Percentiles rank a stretch among this genome's conserved stretches.
phyloP scores from a whole-genome alignment of 2,797 vertebrate species.

The Hypotaenidia okinawae region DNA sequence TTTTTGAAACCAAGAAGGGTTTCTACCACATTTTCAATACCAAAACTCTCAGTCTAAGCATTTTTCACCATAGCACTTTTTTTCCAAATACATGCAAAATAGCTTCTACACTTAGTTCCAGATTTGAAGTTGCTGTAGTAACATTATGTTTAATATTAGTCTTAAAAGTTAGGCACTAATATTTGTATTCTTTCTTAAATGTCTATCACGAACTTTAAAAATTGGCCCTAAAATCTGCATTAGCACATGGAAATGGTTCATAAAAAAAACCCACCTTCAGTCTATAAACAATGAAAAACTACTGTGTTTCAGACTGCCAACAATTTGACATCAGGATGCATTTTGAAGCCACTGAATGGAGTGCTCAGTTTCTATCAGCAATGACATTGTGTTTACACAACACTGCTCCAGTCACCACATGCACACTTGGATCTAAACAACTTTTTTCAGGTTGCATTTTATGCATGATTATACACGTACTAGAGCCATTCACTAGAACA shows the following conservation, averaged over 20 bases:
- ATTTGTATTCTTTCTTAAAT: background rate
- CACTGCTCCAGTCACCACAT: background rate
- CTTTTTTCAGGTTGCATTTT: conserved; percentile 40
- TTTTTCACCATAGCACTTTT: background rate
- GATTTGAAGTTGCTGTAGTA: background rate
- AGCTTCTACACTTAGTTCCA: background rate
- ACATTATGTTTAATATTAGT: background rate
- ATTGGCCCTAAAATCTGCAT: background rate
- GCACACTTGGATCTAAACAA: background rate
- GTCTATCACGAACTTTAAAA: background rate
- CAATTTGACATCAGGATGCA: background rate
- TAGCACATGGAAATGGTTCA: background rate
- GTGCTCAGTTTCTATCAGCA: background rate
- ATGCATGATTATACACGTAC: background rate
- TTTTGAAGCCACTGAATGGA: background rate
- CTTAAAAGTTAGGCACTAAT: background rate
- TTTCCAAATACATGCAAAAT: background rate
- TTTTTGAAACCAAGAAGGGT: background rate
- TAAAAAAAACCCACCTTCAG: background rate
- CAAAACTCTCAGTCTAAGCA: background rate
- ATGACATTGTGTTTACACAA: background rate
- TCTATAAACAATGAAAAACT: background rate
- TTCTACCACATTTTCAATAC: background rate
- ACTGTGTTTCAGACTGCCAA: background rate
- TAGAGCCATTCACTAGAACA: background rate